Conservation (phyloP, 2,113 vertebrate species). For the Centropus bengalensis region DNA sequence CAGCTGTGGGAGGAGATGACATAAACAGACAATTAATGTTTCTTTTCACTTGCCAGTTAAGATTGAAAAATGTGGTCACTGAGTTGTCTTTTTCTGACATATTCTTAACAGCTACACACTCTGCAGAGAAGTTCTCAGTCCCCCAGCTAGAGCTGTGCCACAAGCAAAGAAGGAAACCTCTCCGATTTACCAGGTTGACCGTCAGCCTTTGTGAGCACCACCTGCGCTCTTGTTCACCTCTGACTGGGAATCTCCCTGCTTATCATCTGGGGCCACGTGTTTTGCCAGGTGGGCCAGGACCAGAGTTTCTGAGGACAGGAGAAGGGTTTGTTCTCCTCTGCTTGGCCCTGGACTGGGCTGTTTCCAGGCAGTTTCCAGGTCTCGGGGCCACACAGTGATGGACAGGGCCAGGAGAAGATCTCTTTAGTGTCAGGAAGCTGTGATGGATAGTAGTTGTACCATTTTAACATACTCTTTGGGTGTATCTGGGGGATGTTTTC, state of each 20-base stretch:
- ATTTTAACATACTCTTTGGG: background rate
- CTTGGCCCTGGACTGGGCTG: background rate
- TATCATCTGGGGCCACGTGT: background rate
- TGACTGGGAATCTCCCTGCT: background rate
- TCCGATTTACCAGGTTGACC: accelerated
- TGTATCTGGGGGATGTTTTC: background rate
- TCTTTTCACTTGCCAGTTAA: constrained; percentile 68
- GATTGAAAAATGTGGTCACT: constrained; percentile 66
- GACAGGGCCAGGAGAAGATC: background rate
- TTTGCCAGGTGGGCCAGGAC: background rate
- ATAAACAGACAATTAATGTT: constrained; percentile 73
- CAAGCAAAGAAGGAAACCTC: background rate
- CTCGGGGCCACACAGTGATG: background rate
- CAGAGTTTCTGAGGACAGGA: background rate
- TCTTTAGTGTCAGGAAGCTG: background rate
- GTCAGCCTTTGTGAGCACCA: background rate
- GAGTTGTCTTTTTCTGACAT: constrained; percentile 61
- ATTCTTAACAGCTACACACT: constrained; percentile 24
- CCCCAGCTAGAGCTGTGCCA: background rate
- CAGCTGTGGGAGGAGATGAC: constrained; percentile 69
- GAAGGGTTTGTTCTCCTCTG: background rate
- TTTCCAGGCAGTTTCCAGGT: background rate
- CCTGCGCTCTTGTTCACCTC: background rate
- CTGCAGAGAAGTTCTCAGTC: background rate
- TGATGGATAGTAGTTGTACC: background rate